phyloP scores from a whole-genome alignment of 2,113 vertebrate species.

The Ceyx melanurus region DNA sequence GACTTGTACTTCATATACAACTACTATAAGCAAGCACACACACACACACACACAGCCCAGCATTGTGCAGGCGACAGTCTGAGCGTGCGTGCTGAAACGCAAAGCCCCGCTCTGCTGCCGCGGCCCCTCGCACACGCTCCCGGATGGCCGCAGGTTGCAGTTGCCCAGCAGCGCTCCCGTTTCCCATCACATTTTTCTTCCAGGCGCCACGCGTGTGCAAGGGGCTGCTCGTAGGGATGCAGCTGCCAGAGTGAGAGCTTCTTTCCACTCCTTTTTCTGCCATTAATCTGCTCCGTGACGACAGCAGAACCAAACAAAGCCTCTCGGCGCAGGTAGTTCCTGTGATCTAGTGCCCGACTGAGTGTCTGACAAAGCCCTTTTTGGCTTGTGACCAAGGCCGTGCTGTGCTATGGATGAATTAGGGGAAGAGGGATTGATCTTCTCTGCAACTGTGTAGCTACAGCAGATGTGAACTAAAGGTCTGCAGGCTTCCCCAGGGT shows the following conservation, averaged over 20 bases:
- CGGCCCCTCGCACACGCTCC: fast-evolving
- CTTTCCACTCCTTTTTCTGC: conserved; percentile 35
- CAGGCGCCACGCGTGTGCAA: background rate
- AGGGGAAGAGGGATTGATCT: background rate
- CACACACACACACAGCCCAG: background rate
- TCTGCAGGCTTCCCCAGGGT: fast-evolving
- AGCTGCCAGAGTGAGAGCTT: background rate
- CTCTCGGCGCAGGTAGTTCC: conserved; percentile 10
- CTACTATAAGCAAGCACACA: background rate
- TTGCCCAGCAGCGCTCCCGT: background rate
- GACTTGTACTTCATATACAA: background rate
- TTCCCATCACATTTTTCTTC: background rate
- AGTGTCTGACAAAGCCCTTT: background rate
- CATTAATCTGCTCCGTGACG: background rate
- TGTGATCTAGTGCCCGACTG: background rate
- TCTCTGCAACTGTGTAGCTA: background rate
- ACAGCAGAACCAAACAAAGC: conserved; percentile 41
- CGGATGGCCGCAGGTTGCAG: fast-evolving
- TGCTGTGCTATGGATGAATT: background rate
- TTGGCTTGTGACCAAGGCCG: background rate
- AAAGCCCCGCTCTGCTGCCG: background rate
- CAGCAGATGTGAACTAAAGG: background rate
- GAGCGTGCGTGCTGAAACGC: fast-evolving
- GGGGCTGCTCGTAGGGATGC: background rate
- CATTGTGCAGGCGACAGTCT: background rate